phyloP scores from a whole-genome alignment of 2,888 invertebrate species.

The Cosmia trapezina region DNA sequence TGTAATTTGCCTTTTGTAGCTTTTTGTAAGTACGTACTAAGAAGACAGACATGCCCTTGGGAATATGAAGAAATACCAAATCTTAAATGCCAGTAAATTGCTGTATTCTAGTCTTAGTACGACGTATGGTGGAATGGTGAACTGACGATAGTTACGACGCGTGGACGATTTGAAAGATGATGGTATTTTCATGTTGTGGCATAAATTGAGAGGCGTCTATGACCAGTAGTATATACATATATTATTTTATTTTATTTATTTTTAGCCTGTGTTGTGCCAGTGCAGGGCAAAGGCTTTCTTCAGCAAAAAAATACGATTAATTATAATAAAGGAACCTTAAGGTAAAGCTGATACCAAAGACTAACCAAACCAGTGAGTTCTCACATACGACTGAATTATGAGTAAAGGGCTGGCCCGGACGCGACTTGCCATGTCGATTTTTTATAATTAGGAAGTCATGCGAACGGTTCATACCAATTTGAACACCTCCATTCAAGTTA shows the following conservation, averaged over 20 bases:
- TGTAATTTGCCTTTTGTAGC: neutral
- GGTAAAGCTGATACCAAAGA: neutral
- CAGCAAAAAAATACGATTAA: too few species aligned
- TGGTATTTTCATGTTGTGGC: neutral
- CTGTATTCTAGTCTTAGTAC: neutral
- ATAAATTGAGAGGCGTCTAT: too few species aligned
- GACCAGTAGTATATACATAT: neutral
- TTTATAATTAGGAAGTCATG: neutral
- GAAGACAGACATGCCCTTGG: neutral
- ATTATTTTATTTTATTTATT: too few species aligned
- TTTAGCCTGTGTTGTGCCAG: too few species aligned
- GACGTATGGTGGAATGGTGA: neutral
- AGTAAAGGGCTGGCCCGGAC: neutral
- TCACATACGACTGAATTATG: neutral
- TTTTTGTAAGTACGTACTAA: neutral
- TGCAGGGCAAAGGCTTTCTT: too few species aligned
- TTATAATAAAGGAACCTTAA: neutral
- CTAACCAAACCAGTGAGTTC: neutral
- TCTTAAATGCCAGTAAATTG: neutral
- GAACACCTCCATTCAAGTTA: neutral
- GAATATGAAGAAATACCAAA: neutral
- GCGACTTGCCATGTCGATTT: too few species aligned
- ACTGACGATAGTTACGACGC: too few species aligned
- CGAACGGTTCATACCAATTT: neutral
- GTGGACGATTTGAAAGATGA: neutral